These are phyloP conservation scores for Seladonia tumulorum DNA, from an alignment of 2,888 invertebrate genomes.

Conservation along the genomic window DNA sequence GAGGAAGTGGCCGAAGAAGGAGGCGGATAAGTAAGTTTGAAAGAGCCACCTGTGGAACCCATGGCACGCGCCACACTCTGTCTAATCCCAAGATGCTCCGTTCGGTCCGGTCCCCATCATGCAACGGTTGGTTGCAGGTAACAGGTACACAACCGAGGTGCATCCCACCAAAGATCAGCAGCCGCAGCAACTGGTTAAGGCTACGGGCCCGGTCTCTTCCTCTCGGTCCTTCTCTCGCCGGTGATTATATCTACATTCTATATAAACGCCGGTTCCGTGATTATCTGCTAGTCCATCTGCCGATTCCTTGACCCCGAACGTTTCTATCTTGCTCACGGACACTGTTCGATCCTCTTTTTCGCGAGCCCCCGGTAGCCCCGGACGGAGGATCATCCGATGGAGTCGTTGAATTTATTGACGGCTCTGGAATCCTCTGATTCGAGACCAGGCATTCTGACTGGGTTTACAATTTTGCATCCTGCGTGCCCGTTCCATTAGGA, in stretches of 20 bases:
- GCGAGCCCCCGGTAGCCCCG: slow-evolving; percentile 26
- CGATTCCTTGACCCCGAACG: slow-evolving; percentile 57
- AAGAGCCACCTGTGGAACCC: slow-evolving; percentile 79
- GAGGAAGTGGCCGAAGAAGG: slow-evolving; percentile 48
- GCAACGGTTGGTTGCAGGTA: slow-evolving; percentile 72
- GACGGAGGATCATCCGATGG: slow-evolving; percentile 27
- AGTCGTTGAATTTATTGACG: slow-evolving; percentile 32
- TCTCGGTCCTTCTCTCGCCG: slow-evolving; percentile 55
- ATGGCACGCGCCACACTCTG: slow-evolving; percentile 79
- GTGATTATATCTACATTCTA: slow-evolving; percentile 71
- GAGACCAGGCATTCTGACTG: background rate
- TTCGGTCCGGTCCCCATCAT: slow-evolving; percentile 71
- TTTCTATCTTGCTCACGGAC: slow-evolving; percentile 48
- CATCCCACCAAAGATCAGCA: slow-evolving; percentile 58
- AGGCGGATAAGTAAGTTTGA: slow-evolving; percentile 74
- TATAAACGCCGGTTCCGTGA: slow-evolving; percentile 68
- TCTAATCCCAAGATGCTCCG: slow-evolving; percentile 77
- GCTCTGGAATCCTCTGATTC: slow-evolving; percentile 17
- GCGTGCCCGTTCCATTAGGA: background rate
- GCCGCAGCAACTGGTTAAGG: slow-evolving; percentile 61
- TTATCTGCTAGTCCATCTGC: slow-evolving; percentile 64
- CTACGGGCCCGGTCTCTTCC: slow-evolving; percentile 37
- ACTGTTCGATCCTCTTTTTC: background rate
- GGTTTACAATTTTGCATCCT: background rate
- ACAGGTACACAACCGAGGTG: slow-evolving; percentile 72